Evolutionary conservation across 2,113 vertebrate genomes (phyloP).

Genomic region (Antigone vipio): DNA sequence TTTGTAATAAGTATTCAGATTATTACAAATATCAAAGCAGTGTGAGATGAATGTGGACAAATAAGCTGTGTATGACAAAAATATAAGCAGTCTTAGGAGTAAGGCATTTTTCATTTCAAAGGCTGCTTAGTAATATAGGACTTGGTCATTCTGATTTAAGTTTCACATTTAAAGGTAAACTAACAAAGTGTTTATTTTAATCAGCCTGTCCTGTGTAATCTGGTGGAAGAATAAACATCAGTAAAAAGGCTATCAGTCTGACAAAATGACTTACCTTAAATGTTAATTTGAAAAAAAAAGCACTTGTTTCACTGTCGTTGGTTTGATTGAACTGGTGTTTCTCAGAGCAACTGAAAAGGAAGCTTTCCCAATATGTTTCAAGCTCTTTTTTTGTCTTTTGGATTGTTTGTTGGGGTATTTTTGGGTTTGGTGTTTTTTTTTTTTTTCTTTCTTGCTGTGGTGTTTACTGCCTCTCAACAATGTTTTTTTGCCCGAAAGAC

Average conservation of each 20-base stretch:
- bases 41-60: background rate
- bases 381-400: background rate
- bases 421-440: no score
- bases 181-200: conserved; percentile 36
- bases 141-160: conserved; percentile 18
- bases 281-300: background rate
- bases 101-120: conserved; percentile 26
- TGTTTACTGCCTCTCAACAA: background rate
- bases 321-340: conserved; percentile 22
- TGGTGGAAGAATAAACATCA: conserved; percentile 6
- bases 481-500: background rate
- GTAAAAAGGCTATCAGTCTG: conserved; percentile 11
- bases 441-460: background rate
- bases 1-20: conserved; percentile 33
- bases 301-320: background rate
- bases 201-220: conserved; percentile 1
- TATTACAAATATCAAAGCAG: conserved; percentile 54
- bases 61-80: conserved; percentile 35
- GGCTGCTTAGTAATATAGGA: background rate
- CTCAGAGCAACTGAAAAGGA: background rate
- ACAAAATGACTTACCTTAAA: conserved; percentile 19
- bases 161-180: conserved; percentile 36
- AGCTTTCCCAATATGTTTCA: background rate
- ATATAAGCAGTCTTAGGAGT: background rate
- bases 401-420: background rate